Conservation (phyloP, 2,888 invertebrate species). For the Oegoconia quadripuncta region DNA sequence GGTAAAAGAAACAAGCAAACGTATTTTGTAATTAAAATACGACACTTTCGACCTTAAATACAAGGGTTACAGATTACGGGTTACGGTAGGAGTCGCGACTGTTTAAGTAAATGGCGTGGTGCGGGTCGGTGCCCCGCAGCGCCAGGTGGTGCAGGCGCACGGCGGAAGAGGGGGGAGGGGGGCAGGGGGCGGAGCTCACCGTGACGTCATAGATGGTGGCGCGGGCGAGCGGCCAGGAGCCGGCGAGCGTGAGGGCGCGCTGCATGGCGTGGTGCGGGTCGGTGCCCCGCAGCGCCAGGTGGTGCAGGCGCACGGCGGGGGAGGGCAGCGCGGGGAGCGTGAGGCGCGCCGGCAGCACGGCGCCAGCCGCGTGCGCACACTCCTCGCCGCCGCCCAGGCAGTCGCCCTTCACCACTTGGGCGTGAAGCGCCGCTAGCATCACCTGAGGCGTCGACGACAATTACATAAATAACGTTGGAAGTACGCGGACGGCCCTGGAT, state of each 20-base stretch:
- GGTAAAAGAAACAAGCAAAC: no score
- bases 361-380: slow-evolving; percentile 86
- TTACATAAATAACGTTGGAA: not conserved
- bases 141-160: slow-evolving; percentile 95
- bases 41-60: no score
- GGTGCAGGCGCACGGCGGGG: slow-evolving; percentile 93
- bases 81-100: no score
- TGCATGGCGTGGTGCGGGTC: slow-evolving; percentile 92
- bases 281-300: slow-evolving; percentile 93
- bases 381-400: slow-evolving; percentile 83
- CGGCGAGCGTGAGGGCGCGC: slow-evolving; percentile 94
- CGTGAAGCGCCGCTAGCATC: slow-evolving; percentile 95
- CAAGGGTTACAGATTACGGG: no score
- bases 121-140: slow-evolving; percentile 90
- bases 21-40: no score
- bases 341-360: slow-evolving; percentile 88
- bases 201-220: slow-evolving; percentile 91
- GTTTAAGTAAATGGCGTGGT: slow-evolving; percentile 95
- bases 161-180: not conserved
- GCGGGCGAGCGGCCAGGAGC: slow-evolving; percentile 95
- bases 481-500: not conserved
- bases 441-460: slow-evolving; percentile 83
- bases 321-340: slow-evolving; percentile 89
- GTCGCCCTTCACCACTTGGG: slow-evolving; percentile 94
- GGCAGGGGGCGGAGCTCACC: slow-evolving; percentile 1